These are phyloP conservation scores for Byasa hedistus DNA, from an alignment of 2,888 invertebrate species.

Conservation along the genomic window DNA sequence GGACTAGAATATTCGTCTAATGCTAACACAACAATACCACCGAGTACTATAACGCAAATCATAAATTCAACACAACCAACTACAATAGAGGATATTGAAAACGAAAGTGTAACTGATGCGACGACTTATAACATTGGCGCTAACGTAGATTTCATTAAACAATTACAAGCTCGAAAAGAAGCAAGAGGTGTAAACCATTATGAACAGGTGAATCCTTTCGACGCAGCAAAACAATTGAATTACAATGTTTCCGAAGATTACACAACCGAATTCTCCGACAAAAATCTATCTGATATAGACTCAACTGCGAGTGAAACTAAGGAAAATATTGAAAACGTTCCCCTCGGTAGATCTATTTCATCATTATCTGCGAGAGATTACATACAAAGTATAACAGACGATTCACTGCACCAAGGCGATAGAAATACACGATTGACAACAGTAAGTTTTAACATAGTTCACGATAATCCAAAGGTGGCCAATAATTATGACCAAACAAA, in stretches of 20 bases:
- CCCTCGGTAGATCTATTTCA: conserved; percentile 51
- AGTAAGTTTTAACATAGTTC: conserved; percentile 67
- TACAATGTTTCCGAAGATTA: conserved; percentile 52
- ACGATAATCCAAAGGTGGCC: conserved; percentile 50
- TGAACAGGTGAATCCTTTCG: conserved; percentile 66
- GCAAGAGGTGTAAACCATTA: conserved; percentile 49
- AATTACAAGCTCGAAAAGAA: conserved; percentile 68
- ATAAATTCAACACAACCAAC: conserved; percentile 42
- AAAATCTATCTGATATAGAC: conserved; percentile 42
- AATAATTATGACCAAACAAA: conserved; percentile 46
- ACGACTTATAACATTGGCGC: conserved; percentile 69
- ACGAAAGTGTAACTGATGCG: conserved; percentile 56
- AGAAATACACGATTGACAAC: conserved; percentile 59
- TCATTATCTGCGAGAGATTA: conserved; percentile 41
- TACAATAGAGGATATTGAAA: conserved; percentile 46
- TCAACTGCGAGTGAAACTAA: conserved; percentile 43
- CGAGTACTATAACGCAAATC: conserved; percentile 34
- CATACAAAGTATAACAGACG: conserved; percentile 52
- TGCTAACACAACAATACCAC: conserved; percentile 31
- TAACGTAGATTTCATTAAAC: conserved; percentile 73
- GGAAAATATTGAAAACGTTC: conserved; percentile 49
- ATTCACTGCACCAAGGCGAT: conserved; percentile 47
- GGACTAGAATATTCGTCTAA: conserved; percentile 33
- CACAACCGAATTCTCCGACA: conserved; percentile 54
- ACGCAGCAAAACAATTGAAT: conserved; percentile 70